phyloP scores from a whole-genome alignment of 2,888 invertebrate species.

The Rutpela maculata region DNA sequence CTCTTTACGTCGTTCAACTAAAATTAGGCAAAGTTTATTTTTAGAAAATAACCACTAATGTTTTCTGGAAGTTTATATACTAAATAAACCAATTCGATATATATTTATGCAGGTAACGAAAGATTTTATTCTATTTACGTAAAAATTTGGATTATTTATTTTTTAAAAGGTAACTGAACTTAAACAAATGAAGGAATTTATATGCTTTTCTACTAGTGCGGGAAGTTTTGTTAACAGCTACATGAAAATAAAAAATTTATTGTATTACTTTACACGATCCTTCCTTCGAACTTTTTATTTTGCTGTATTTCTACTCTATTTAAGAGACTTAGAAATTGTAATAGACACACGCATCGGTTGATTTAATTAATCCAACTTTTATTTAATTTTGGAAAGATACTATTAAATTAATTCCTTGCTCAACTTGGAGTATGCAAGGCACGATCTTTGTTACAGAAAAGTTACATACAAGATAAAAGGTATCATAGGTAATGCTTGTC shows the following conservation, averaged over 20 bases:
- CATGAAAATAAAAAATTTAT: neutral
- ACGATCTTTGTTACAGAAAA: no score
- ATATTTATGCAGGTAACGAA: conserved; percentile 2
- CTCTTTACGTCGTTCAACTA: neutral
- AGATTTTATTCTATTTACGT: neutral
- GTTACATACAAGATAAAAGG: no score
- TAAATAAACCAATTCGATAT: neutral
- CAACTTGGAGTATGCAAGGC: neutral
- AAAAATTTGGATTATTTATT: neutral
- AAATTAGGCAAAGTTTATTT: neutral
- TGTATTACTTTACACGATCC: neutral
- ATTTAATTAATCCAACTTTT: neutral
- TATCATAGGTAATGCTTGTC: no score
- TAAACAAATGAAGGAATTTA: neutral
- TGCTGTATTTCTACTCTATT: neutral
- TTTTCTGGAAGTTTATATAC: conserved; percentile 1
- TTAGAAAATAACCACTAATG: conserved; percentile 3
- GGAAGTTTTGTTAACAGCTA: neutral
- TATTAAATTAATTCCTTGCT: conserved; percentile 7
- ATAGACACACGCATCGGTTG: neutral
- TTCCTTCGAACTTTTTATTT: neutral
- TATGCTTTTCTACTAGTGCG: neutral
- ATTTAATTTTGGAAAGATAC: neutral
- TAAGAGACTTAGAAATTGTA: neutral
- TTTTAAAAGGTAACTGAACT: conserved; percentile 6